Conservation (phyloP, 1,140 invertebrate species). For the Camponotus floridanus region DNA sequence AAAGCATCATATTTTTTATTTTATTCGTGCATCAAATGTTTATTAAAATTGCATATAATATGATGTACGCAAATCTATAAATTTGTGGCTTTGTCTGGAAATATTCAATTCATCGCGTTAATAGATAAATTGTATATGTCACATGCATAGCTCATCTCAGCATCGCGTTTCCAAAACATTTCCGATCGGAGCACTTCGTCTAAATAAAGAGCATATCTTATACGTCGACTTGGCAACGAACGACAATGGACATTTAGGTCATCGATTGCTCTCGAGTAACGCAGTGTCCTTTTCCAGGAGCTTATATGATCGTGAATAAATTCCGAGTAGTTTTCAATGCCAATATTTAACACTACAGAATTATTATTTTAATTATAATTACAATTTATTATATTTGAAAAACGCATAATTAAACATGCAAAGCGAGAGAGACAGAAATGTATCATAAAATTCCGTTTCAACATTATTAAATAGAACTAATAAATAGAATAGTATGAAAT, state of each 20-base stretch:
- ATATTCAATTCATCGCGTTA: not conserved
- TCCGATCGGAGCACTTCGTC: conserved; percentile 48
- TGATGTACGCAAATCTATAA: conserved; percentile 1
- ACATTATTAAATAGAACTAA: not conserved
- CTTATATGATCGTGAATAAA: conserved; percentile 45
- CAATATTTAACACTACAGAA: not conserved
- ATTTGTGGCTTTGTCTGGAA: not conserved
- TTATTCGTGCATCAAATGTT: not conserved
- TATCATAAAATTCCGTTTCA: not conserved
- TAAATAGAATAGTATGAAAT: not conserved
- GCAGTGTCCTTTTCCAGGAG: conserved; percentile 29
- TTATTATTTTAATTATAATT: not conserved
- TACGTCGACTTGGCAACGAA: conserved; percentile 67
- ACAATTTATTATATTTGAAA: not conserved
- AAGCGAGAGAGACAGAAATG: too few species aligned
- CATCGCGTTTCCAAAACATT: conserved; percentile 50
- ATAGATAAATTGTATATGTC: conserved; percentile 17
- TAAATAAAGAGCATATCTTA: conserved; percentile 46
- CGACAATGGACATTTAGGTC: conserved; percentile 68
- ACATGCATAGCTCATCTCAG: not conserved
- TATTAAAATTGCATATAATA: not conserved
- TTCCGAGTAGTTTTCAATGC: conserved; percentile 11
- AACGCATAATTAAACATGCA: not conserved
- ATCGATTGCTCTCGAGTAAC: conserved; percentile 62
- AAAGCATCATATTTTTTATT: conserved; percentile 9